A percentile compares a stretch with the other conserved stretches of the same genome.
Conservation (phyloP, 2,888 invertebrate genomes). For the Nebria brevicollis region DNA sequence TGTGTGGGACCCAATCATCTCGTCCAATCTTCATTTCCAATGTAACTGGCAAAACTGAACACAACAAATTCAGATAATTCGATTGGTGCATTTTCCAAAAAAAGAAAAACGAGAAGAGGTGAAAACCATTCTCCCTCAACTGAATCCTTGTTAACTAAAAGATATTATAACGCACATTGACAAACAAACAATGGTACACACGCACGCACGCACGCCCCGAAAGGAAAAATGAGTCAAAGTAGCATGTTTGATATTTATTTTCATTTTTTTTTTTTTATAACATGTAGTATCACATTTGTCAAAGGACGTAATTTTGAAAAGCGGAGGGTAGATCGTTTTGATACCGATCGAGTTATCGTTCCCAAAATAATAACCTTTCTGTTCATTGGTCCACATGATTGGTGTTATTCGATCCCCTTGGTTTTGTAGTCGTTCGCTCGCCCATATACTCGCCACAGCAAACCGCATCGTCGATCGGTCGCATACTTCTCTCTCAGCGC, state of each 20-base stretch:
- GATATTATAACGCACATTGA: neutral
- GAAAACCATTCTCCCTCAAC: neutral
- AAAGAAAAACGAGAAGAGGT: neutral
- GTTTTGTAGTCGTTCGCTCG: conserved; percentile 10
- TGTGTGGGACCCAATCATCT: neutral
- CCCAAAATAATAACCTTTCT: conserved; percentile 60
- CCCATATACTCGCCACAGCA: neutral
- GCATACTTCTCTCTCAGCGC: neutral
- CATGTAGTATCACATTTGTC: conserved; percentile 38
- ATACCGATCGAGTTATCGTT: conserved; percentile 59
- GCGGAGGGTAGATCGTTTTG: conserved; percentile 55
- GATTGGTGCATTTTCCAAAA: neutral
- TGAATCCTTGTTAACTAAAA: neutral
- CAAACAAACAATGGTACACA: neutral
- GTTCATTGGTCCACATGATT: conserved; percentile 60
- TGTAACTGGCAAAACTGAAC: neutral
- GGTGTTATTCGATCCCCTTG: conserved; percentile 57
- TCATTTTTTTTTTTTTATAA: neutral
- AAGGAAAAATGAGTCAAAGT: neutral
- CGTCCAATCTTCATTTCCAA: neutral
- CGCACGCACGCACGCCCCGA: no score
- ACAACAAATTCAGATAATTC: neutral
- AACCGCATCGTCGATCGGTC: no score
- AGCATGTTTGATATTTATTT: neutral
- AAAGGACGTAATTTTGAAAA: conserved; percentile 45